Base-by-base conservation (phyloP, 2,113 vertebrate genomes). In the Scomber scombrus region DNA sequence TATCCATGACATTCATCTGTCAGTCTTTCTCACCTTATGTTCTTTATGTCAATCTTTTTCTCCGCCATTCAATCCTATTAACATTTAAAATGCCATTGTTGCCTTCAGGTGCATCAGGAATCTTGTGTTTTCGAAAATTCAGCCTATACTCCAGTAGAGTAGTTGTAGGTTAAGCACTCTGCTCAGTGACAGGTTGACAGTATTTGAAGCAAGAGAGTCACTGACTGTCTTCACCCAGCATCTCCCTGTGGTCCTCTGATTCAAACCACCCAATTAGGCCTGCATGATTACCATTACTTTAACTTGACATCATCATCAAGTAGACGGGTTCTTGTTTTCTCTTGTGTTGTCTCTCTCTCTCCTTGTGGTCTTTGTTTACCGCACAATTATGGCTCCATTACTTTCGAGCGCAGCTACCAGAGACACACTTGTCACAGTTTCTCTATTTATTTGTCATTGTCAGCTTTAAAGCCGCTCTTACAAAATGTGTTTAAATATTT, bases 211-310 rank as follows among this genome's bases (percentile, higher is more conserved):
- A 46, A 63, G 12, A 8, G 45, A 34, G 55, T 56, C 45, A 57
- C 47, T 83, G 60, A 23, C 34, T 65, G 51, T 47, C 65, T 21
- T 52, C 71, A 26, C 9, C 55, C 69, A 61, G 57, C 67, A 62
- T 74, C 46, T 69, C 52, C 40, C 57, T 13, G 12, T 45, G 34
- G 61, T 18, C 50, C 58, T 62, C 9, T 40, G 45, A 74, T 52
- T 66, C 43, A 74, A 60, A 67, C 46, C 54, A 50, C 2, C 71
- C 72, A 80, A 75, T 85, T 63, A 87, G 29, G 60, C 34, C 23
- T 46, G 77, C 60, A 31, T 68, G 55, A 66, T 68, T 67, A 63
- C 51, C 52, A 19, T 80, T 78, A 49, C 43, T 71, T 71, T 34
- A 58, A 21, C 54, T 0, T 58, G 47, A 55, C 58, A 61, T 31